Conservation (phyloP, 2,888 invertebrate species). For the Drosophila borborema region DNA sequence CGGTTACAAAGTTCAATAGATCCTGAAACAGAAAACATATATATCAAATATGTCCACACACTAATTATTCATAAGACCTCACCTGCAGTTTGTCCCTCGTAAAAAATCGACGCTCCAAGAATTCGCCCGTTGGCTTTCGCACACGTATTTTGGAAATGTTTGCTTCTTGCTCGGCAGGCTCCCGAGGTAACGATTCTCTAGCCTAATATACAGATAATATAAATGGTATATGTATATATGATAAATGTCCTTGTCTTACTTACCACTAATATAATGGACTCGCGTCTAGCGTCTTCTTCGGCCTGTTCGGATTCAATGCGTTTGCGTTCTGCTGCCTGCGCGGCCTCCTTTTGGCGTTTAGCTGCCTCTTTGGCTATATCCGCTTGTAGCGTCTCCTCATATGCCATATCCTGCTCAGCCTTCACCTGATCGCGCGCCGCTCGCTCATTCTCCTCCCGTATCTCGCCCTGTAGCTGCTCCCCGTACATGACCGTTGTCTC, state of each 20-base stretch:
- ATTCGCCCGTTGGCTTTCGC: conserved; percentile 91
- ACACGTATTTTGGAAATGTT: conserved; percentile 92
- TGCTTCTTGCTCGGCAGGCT: conserved; percentile 88
- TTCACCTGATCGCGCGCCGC: conserved; percentile 95
- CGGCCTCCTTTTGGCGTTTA: conserved; percentile 89
- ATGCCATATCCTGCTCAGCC: conserved; percentile 97
- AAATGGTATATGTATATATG: not conserved
- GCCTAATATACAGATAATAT: conserved; percentile 81
- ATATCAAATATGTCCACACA: not conserved
- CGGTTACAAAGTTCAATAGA: conserved; percentile 94
- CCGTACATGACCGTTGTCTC: conserved; percentile 94
- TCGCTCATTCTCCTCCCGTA: conserved; percentile 93
- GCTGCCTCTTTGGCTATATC: conserved; percentile 94
- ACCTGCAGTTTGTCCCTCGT: conserved; percentile 86
- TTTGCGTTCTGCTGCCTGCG: conserved; percentile 89
- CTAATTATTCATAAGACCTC: conserved; percentile 1
- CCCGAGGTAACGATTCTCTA: conserved; percentile 89
- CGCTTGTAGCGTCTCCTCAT: conserved; percentile 92
- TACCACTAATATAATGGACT: conserved; percentile 86
- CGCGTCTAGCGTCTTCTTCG: conserved; percentile 90
- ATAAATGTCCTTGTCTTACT: not conserved
- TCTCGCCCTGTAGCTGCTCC: conserved; percentile 91
- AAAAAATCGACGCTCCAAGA: conserved; percentile 91
- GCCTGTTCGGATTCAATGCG: conserved; percentile 91
- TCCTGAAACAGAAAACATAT: conserved; percentile 83